Conservation (phyloP, 2,113 vertebrate species). For the Sterrhoptilus dennistouni region DNA sequence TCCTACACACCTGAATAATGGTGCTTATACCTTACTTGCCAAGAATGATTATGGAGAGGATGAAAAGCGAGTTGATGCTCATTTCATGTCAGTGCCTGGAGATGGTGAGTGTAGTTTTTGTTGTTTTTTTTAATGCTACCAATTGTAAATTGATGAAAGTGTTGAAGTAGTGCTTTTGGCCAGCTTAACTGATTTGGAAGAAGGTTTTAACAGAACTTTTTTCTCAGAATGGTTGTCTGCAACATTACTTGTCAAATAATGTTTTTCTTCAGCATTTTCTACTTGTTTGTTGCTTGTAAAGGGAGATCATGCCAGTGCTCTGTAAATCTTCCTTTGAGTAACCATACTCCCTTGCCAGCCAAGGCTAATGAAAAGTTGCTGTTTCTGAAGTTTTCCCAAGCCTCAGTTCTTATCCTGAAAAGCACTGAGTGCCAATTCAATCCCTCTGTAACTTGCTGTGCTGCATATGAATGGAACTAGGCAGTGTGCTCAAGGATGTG, state of each 20-base stretch:
- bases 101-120: constrained; percentile 77
- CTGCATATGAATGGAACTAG: not conserved
- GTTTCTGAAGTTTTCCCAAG: not conserved
- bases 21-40: constrained; percentile 87
- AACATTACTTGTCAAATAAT: not conserved
- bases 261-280: not conserved
- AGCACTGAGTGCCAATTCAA: not conserved
- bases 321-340: not conserved
- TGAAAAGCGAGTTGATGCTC: constrained; percentile 81
- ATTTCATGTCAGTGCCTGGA: constrained; percentile 90
- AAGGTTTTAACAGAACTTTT: not conserved
- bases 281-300: not conserved
- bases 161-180: not conserved
- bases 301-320: not conserved
- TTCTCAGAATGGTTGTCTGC: not conserved
- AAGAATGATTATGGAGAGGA: constrained; percentile 85
- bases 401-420: not conserved
- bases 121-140: not conserved
- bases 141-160: not conserved
- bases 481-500: not conserved
- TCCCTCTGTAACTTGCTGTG: not conserved
- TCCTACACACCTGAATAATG: constrained; percentile 95
- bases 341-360: not conserved
- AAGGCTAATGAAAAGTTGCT: not conserved
- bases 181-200: not conserved